These are phyloP conservation scores for Hoplodrina blanda DNA, from an alignment of 2,888 invertebrate genomes.

Conservation along the genomic window DNA sequence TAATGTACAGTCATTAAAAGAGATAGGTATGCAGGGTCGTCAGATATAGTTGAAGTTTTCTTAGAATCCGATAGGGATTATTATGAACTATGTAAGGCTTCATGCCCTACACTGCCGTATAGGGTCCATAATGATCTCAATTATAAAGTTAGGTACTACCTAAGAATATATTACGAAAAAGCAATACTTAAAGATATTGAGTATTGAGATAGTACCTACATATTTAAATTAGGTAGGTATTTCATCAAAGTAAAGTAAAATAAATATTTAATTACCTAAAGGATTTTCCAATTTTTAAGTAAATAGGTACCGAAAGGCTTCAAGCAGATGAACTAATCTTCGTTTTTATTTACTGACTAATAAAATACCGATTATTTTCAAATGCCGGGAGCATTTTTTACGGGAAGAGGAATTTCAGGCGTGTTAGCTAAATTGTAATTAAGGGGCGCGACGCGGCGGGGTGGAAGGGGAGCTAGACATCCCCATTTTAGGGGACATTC, in stretches of 20 bases:
- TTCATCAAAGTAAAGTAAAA: not conserved
- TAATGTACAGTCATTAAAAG: too few relatives aligned
- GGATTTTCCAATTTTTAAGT: not conserved
- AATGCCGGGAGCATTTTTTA: conserved; percentile 46
- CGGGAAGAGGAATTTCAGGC: conserved; percentile 53
- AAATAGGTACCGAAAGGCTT: not conserved
- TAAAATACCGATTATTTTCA: conserved; percentile 50
- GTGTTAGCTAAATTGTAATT: conserved; percentile 63
- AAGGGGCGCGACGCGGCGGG: conserved; percentile 32
- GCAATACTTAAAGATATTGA: too few relatives aligned
- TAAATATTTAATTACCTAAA: not conserved
- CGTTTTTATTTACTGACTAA: conserved; percentile 11
- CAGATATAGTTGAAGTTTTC: too few relatives aligned
- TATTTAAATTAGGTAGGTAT: too few relatives aligned
- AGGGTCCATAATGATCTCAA: too few relatives aligned
- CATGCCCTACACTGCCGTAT: too few relatives aligned
- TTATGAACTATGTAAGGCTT: too few relatives aligned
- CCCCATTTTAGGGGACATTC: conserved; percentile 31
- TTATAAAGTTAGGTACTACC: too few relatives aligned
- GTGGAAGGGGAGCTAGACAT: conserved; percentile 42
- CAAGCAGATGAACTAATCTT: not conserved
- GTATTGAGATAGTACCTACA: too few relatives aligned
- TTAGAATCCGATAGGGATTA: too few relatives aligned
- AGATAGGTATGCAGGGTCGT: too few relatives aligned
- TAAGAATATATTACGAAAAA: too few relatives aligned